Percentiles rank a stretch among this genome's conserved stretches.
phyloP scores from a whole-genome alignment of 2,113 vertebrate species.

The Rostratula benghalensis region DNA sequence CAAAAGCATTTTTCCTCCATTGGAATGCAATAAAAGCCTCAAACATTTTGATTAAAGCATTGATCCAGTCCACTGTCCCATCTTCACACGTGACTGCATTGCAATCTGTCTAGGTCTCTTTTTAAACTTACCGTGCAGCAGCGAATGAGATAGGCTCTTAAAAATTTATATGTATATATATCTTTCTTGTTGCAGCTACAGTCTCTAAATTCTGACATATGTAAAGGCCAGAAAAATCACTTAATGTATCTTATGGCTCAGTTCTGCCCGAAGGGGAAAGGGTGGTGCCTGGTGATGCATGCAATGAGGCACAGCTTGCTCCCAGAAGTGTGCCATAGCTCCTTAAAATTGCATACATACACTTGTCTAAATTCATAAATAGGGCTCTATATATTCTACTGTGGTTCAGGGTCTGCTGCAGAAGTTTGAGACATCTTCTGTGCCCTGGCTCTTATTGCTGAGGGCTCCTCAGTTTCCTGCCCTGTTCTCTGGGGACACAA shows the following conservation, averaged over 20 bases:
- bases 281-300: background rate
- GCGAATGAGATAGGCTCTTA: constrained; percentile 10
- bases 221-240: constrained; percentile 25
- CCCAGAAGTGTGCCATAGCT: background rate
- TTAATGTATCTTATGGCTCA: background rate
- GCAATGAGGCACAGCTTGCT: background rate
- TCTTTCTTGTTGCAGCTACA: background rate
- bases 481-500: background rate
- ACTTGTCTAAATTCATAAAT: background rate
- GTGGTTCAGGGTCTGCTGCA: background rate
- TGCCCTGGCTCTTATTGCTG: background rate
- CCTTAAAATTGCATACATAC: background rate
- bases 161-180: constrained; percentile 15
- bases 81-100: constrained; percentile 28
- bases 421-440: background rate
- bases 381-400: background rate
- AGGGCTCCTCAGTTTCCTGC: background rate
- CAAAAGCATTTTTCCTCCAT: constrained; percentile 45
- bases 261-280: background rate
- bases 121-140: background rate
- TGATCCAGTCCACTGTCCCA: constrained; percentile 37
- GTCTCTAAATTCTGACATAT: constrained; percentile 7
- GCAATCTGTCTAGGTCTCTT: constrained; percentile 29
- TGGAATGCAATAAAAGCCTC: constrained; percentile 56
- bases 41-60: constrained; percentile 64